Percentiles rank a stretch among this genome's conserved stretches.
Evolutionary conservation across 2,797 vertebrate species (phyloP).

Genomic region (Cyprinella venusta): DNA sequence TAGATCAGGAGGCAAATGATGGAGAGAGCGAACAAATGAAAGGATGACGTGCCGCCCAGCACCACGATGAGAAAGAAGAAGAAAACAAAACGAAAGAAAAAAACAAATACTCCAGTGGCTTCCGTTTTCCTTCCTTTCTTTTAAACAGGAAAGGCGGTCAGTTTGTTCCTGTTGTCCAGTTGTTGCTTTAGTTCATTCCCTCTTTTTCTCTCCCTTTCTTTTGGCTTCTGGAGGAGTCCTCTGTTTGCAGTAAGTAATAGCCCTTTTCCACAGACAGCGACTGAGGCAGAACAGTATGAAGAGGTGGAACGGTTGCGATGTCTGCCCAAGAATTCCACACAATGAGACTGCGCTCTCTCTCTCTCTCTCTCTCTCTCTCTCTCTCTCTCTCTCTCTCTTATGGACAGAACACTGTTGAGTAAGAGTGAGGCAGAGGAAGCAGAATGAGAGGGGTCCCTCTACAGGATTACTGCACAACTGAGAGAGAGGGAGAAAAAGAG

Average conservation of each 20-base stretch:
- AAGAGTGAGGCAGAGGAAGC: conserved; percentile 38
- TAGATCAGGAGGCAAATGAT: conserved; percentile 83
- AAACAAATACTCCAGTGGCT: conserved; percentile 86
- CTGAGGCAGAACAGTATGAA: conserved; percentile 68
- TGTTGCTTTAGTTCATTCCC: conserved; percentile 53
- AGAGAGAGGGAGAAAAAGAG: conserved; percentile 65
- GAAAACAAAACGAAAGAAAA: conserved; percentile 87
- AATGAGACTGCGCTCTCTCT: conserved; percentile 62
- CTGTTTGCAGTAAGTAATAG: conserved; percentile 72
- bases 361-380: conserved; percentile 62
- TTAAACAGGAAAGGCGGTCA: conserved; percentile 68
- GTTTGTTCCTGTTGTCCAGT: conserved; percentile 66
- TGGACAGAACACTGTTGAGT: conserved; percentile 54
- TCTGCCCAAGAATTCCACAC: conserved; percentile 68
- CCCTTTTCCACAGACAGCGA: conserved; percentile 73
- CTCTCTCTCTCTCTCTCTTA: conserved; percentile 60
- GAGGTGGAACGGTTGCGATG: conserved; percentile 73
- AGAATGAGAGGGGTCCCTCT: conserved; percentile 68
- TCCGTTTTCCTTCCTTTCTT: conserved; percentile 79
- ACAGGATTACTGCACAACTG: conserved; percentile 66
- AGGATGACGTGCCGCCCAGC: conserved; percentile 84
- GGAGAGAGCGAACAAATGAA: conserved; percentile 82
- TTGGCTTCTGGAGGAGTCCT: conserved; percentile 70
- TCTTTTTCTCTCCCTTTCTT: conserved; percentile 67
- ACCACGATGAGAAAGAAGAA: conserved; percentile 85